Base-by-base conservation (phyloP, 2,797 vertebrate genomes). In the Neoniphon sammara region DNA sequence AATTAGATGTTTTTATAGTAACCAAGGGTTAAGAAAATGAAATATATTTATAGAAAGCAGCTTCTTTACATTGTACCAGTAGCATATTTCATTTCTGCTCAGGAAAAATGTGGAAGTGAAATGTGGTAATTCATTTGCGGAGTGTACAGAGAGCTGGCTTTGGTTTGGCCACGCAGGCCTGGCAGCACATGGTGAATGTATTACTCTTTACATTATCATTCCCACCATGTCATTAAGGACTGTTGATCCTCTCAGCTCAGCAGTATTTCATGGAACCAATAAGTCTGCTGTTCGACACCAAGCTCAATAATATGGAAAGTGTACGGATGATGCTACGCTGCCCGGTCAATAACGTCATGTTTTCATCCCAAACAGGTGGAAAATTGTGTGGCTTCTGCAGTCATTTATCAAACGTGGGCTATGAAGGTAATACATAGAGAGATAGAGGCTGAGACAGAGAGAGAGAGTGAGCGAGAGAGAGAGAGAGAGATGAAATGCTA, bases 401-500 rank as follows among this genome's bases (percentile, higher is more conserved):
- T 87, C 87, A 85, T 88, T 88, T 66, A 88, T 90, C 85, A 88
- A 87, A 83, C 9, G 50, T 44, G 25, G 27, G 66, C 75, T 52
- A 76, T 84, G 78, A 87, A 18, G 36, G 68, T 82, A 85, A 88
- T 80, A 80, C 75, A 75, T 57, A 78, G 50, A 84, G 63, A 83
- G 68, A 86, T 84, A 78, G 67, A 75, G 70, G 78, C 74, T 54
- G 78, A 70, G 74, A 66, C 66, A 50, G 74, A 34, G 72, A 49
- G 66, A 25, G 80, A 59, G 75, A 39, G 61, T 69, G 62, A 23
- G 61, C 57, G 66, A n/a, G 75, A 44, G 64, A 56, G 74, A 46
- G 59, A 7, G 31, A 42, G 73, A 63, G 67, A 23, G 79, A 87
- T 94, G 94, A 95, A 96, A 96, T 96, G 96, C 94, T 93, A 96